Evolutionary conservation across 2,797 vertebrate species (phyloP), one percentile per base, ranked within the genome.

Genomic region (Petrocephalus schoutedeni): DNA sequence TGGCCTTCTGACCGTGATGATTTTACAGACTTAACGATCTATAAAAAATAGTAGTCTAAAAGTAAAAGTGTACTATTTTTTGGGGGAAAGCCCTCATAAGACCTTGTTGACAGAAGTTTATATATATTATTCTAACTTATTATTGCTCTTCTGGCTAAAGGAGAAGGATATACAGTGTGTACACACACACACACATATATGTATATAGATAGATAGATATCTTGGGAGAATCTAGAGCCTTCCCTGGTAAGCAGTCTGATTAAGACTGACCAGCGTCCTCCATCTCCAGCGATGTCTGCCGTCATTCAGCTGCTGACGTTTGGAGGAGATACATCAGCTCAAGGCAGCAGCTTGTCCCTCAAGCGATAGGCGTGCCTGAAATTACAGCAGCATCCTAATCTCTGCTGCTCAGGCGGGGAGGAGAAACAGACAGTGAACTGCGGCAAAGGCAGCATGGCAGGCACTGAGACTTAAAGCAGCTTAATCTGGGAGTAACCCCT

Each of bases 351-450:
- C 77, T 64, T 84, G 41, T 53, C 32, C 21, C 0, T 32, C 58
- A 77, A 85, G 74, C 45, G 77, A 74, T 45, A 86, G 56, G 21
- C 74, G 14, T 14, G 41, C 71, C 61, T 32, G 21, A 67, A 84
- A 86, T 85, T 86, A 85, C 28, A 36, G 61, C n/a, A 32, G 86
- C n/a, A 32, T 45, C 83, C 84, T 88, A 86, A 88, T 86, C 84
- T 51, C 32, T 58, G 4, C 84, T 86, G 28, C 61, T 86, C 28
- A 58, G 32, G 77, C 45, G 74, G 64, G 59, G n/a, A 36, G 45
- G 56, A 36, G 51, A 85, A 85, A n/a, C 45, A 16, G 49, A 49
- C 57, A 67, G 82, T 67, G 54, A 71, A 56, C 32, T 45, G 82
- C 51, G 58, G 64, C 9, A 28, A 74, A 56, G 53, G 53, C 51